Percentiles rank a stretch among this genome's conserved stretches.
Evolutionary conservation across 2,888 invertebrate species (phyloP).

Genomic region (Drosophila mayaguana): DNA sequence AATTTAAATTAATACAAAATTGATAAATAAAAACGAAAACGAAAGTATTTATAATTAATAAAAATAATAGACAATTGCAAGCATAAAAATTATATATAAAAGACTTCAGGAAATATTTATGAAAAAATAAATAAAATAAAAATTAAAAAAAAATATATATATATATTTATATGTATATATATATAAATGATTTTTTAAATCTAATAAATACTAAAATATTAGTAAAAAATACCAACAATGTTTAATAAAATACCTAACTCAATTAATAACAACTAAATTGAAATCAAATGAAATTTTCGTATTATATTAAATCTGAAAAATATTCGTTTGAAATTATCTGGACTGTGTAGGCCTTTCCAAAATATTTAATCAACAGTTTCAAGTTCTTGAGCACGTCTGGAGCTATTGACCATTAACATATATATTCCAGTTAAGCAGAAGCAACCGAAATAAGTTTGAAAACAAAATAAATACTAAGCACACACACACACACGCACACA

Average conservation of each 20-base stretch:
- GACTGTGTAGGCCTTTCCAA: neutral
- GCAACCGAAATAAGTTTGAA: constrained; percentile 17
- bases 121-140: too few species aligned
- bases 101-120: too few species aligned
- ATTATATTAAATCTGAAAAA: neutral
- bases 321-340: neutral
- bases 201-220: neutral
- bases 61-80: too few species aligned
- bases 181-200: too few species aligned
- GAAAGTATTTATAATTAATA: too few species aligned
- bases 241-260: neutral
- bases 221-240: neutral
- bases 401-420: constrained; percentile 31
- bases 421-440: neutral
- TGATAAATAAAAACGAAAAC: too few species aligned
- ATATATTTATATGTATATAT: too few species aligned
- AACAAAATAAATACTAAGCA: constrained; percentile 26
- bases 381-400: constrained; percentile 26
- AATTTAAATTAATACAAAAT: too few species aligned
- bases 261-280: neutral
- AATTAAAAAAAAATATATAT: too few species aligned
- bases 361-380: constrained; percentile 26
- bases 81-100: too few species aligned
- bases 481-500: constrained; percentile 9
- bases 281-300: neutral